Conservation (phyloP, 2,888 invertebrate genomes). For the Iphiclides podalirius region DNA sequence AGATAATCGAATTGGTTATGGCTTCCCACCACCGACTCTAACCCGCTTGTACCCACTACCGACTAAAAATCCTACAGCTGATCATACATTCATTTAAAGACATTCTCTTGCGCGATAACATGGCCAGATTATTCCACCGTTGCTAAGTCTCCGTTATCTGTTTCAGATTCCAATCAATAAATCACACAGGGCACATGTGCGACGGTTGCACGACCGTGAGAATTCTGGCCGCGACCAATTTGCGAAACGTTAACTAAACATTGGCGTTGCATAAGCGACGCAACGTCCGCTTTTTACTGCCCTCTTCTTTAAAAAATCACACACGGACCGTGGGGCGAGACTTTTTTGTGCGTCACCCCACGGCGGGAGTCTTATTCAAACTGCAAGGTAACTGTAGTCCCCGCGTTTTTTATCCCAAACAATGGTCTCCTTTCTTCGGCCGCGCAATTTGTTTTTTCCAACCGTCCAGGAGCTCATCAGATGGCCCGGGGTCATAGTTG, state of each 20-base stretch:
- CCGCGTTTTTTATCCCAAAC: slow-evolving; percentile 65
- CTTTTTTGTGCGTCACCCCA: slow-evolving; percentile 67
- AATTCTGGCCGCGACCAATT: slow-evolving; percentile 66
- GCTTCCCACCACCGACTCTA: too few species aligned
- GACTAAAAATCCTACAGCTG: not conserved
- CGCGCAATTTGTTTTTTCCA: slow-evolving; percentile 64
- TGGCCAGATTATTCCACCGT: not conserved
- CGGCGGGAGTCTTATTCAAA: slow-evolving; percentile 68
- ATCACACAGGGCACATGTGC: slow-evolving; percentile 1
- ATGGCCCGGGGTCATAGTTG: slow-evolving; percentile 76
- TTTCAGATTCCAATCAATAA: slow-evolving; percentile 1
- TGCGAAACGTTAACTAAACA: slow-evolving; percentile 60
- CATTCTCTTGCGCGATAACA: not conserved
- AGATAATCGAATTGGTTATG: too few species aligned
- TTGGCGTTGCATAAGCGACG: slow-evolving; percentile 31
- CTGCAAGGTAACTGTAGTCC: slow-evolving; percentile 61
- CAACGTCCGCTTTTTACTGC: slow-evolving; percentile 47
- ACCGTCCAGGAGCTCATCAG: slow-evolving; percentile 54
- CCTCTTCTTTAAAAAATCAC: slow-evolving; percentile 67
- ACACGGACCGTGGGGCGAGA: slow-evolving; percentile 46
- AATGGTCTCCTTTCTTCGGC: slow-evolving; percentile 62
- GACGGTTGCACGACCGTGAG: too few species aligned
- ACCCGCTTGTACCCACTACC: too few species aligned
- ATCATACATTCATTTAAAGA: not conserved
- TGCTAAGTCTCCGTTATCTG: not conserved